Base-by-base conservation (phyloP, 1,140 invertebrate species). In the Ips typographus region DNA sequence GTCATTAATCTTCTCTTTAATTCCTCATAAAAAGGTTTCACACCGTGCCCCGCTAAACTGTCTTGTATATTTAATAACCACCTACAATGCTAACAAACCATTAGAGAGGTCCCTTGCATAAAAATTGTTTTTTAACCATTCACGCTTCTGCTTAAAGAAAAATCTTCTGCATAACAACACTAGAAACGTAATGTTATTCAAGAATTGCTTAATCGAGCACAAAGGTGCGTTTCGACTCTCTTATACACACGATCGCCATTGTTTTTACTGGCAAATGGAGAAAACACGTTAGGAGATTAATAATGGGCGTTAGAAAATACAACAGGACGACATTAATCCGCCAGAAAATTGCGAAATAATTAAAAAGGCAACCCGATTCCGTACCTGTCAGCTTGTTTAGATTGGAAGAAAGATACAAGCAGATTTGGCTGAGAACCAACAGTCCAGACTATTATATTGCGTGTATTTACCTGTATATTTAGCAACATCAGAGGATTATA, bases 1-100 rank as follows among this genome's bases (percentile, higher is more conserved):
- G 51, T 65, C 63, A 65, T 65, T 65, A 65, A 65, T 65, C 63
- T 65, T 55, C 53, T 37, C 41, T 65, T 65, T 56, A 65, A 52
- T 64, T 64, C 61, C n/a, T 52, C 47, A 64, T 64, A 64, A 64
- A 63, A 64, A 64, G n/a, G 44, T 63, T 63, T 52, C 61, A 52
- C 61, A 63, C 61, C 53, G 42, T 56, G 52, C 63, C 22, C 36
- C 7, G 38, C 61, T 38, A 53, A 52, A 38, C 40, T 52, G 61
- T 40, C 42, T 63, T 63, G 44, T 52, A 53, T 63, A 56, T 65
- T 65, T 65, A 65, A 65, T 65, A 43, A 40, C 40, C n/a, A 39
- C 5, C 51, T 44, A 56, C 53, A 65, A 65, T 38, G 51, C 63
- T 56, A 65, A 65, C 56, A 56, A 65, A 65, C 37, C 40, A 40